These are phyloP conservation scores for Erythrocercus mccallii DNA, from an alignment of 2,113 vertebrate genomes.

Conservation along the genomic window DNA sequence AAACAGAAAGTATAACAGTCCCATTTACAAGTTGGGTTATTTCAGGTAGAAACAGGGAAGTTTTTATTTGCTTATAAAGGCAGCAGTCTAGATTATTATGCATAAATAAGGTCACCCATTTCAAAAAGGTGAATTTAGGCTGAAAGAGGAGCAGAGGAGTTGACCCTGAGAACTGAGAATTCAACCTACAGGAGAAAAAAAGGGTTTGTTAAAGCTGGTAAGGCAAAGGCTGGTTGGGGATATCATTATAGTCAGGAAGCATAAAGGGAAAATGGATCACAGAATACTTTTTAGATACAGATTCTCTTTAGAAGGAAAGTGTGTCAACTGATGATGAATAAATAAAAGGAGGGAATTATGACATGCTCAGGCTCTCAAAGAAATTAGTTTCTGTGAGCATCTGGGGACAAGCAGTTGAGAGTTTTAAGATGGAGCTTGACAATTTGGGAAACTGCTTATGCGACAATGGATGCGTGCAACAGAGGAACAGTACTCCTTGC, in stretches of 20 bases:
- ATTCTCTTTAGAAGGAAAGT: not conserved
- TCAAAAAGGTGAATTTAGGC: not conserved
- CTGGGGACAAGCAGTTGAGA: not conserved
- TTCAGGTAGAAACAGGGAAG: not conserved
- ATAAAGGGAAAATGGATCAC: not conserved
- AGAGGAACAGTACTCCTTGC: not conserved
- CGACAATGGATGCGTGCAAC: not conserved
- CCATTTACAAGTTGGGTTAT: not conserved
- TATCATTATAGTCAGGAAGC: not conserved
- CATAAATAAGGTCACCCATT: not conserved
- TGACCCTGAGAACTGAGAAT: not conserved
- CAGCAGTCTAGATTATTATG: not conserved
- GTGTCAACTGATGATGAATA: not conserved
- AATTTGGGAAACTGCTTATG: not conserved
- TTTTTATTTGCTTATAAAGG: not conserved
- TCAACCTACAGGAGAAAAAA: not conserved
- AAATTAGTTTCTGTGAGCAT: not conserved
- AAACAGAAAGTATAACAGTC: not conserved
- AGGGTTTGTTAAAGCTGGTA: not conserved
- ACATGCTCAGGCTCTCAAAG: not conserved
- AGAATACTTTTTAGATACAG: not conserved
- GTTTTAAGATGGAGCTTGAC: not conserved
- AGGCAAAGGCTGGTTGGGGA: not conserved
- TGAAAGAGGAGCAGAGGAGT: not conserved
- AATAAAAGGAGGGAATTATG: not conserved